These are phyloP conservation scores for Cactoblastis cactorum DNA, from an alignment of 2,888 invertebrate species.

Conservation along the genomic window DNA sequence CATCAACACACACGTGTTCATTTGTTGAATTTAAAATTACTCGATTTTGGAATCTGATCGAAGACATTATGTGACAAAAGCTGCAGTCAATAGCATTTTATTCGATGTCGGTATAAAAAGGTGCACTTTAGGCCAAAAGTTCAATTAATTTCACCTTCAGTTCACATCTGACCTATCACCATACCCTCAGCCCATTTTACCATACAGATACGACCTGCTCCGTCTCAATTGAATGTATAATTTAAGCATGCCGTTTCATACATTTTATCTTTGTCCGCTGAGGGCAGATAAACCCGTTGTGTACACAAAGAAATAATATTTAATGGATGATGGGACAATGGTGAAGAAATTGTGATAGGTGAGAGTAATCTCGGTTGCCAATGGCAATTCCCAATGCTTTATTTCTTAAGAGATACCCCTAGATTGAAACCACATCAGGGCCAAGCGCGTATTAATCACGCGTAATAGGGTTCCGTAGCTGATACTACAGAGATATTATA, in stretches of 20 bases:
- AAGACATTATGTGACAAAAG: no score
- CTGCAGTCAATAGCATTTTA: no score
- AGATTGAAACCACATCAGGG: conserved; percentile 23
- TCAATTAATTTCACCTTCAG: conserved; percentile 20
- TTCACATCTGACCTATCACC: conserved; percentile 41
- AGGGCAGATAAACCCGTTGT: conserved; percentile 70
- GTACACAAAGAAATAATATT: conserved; percentile 52
- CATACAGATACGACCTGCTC: conserved; percentile 49
- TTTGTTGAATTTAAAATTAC: no score
- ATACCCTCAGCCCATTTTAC: conserved; percentile 37
- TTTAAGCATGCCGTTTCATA: conserved; percentile 62
- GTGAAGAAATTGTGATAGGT: conserved; percentile 75
- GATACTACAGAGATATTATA: not conserved
- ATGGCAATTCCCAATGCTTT: conserved; percentile 62
- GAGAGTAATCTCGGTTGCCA: conserved; percentile 69
- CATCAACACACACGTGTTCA: no score
- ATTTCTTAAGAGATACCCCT: conserved; percentile 50
- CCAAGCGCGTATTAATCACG: not conserved
- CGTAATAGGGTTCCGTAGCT: not conserved
- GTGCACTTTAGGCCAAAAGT: not conserved
- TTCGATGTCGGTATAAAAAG: not conserved
- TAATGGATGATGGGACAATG: conserved; percentile 72
- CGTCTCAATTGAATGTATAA: conserved; percentile 53
- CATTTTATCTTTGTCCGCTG: conserved; percentile 61
- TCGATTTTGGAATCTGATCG: no score